These are phyloP conservation scores for Globodera rostochiensis DNA, from an alignment of 1,140 invertebrate species.

Conservation along the genomic window DNA sequence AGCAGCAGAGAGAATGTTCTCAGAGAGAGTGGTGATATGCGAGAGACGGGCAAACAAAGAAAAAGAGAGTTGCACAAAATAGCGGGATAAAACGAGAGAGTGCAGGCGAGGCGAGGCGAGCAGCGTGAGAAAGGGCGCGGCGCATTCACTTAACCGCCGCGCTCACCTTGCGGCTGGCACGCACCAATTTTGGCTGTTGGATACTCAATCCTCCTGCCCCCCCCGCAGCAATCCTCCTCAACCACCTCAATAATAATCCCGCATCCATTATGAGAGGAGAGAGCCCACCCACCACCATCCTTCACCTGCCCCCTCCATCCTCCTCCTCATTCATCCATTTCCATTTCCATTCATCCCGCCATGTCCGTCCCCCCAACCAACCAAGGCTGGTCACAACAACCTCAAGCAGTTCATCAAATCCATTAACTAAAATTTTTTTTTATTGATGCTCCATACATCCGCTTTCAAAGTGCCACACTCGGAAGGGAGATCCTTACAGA, in stretches of 20 bases:
- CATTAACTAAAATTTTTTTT: too few relatives aligned
- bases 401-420: too few relatives aligned
- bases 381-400: too few relatives aligned
- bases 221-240: background rate
- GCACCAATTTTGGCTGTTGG: background rate
- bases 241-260: conserved; percentile 1
- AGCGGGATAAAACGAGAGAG: background rate
- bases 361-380: too few relatives aligned
- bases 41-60: background rate
- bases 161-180: background rate
- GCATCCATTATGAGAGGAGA: background rate
- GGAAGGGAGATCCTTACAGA: too few relatives aligned
- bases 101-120: background rate
- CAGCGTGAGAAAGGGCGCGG: too few relatives aligned
- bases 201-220: background rate
- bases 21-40: too few relatives aligned
- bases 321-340: background rate
- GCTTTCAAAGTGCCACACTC: too few relatives aligned
- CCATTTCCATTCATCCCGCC: background rate
- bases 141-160: background rate
- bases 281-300: background rate
- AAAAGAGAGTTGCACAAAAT: background rate
- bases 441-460: too few relatives aligned
- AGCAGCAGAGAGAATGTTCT: too few relatives aligned
- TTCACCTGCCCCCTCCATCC: background rate